These are phyloP conservation scores for Brachionus rotundiformis DNA, from an alignment of 1,140 invertebrate species.

Conservation along the genomic window DNA sequence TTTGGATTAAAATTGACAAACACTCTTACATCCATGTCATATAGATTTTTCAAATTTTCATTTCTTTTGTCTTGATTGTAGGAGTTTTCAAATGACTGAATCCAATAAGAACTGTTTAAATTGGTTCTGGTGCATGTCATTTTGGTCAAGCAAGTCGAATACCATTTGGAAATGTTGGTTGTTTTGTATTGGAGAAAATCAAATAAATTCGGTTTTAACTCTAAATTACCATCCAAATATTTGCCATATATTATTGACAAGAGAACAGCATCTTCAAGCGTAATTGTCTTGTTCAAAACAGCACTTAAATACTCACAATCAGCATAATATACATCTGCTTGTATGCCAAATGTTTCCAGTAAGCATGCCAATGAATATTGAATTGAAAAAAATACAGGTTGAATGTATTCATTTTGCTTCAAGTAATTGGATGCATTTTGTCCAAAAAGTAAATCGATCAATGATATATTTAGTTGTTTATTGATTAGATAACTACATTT, in stretches of 20 bases:
- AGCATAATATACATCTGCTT: neutral
- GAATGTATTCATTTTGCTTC: neutral
- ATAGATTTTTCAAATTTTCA: neutral
- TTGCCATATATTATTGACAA: neutral
- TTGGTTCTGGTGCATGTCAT: neutral
- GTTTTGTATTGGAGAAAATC: neutral
- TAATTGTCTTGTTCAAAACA: neutral
- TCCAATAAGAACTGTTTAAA: neutral
- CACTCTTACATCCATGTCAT: neutral
- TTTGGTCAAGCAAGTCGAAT: neutral
- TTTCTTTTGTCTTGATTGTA: neutral
- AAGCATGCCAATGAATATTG: neutral
- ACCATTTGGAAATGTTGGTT: neutral
- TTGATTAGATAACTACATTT: neutral
- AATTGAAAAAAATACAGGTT: neutral
- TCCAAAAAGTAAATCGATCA: neutral
- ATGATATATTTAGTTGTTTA: neutral
- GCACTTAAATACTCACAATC: neutral
- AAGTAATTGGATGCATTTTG: neutral
- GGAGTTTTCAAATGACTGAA: neutral
- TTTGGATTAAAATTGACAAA: conserved; percentile 15
- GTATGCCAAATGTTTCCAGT: neutral
- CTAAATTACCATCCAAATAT: neutral
- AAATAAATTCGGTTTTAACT: neutral
- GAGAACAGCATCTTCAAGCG: neutral